Percentiles rank a stretch among this genome's conserved stretches.
phyloP scores from a whole-genome alignment of 1,140 invertebrate genomes.

The Drosophila equinoxialis region DNA sequence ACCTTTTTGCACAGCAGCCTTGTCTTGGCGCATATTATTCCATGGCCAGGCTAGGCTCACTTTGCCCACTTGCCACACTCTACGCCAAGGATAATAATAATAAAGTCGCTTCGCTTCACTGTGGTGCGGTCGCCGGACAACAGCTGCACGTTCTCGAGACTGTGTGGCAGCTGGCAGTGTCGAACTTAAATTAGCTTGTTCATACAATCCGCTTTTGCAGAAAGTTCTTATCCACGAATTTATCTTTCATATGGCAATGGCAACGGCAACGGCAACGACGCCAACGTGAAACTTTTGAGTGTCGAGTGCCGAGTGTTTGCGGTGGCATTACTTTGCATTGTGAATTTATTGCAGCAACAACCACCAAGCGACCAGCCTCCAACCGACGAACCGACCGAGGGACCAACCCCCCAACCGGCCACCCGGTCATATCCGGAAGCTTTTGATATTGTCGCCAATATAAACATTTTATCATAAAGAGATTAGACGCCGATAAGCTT shows the following conservation, averaged over 20 bases:
- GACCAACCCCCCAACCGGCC: no score
- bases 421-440: constrained; percentile 25
- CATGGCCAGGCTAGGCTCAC: not conserved
- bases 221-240: constrained; percentile 80
- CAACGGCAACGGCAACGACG: constrained; percentile 23
- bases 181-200: constrained; percentile 81
- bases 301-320: constrained; percentile 38
- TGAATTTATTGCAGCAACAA: constrained; percentile 70
- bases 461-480: constrained; percentile 82
- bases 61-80: constrained; percentile 45
- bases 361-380: constrained; percentile 24
- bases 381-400: not conserved
- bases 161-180: constrained; percentile 65
- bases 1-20: not conserved
- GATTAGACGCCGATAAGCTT: constrained; percentile 78
- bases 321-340: constrained; percentile 60
- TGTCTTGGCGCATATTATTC: constrained; percentile 1
- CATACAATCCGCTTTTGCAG: constrained; percentile 71
- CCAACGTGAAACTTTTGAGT: constrained; percentile 63
- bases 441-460: constrained; percentile 73
- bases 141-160: constrained; percentile 45
- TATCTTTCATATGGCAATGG: constrained; percentile 77
- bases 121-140: constrained; percentile 40
- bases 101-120: constrained; percentile 65
- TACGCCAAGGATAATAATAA: constrained; percentile 74